phyloP scores from a whole-genome alignment of 2,113 vertebrate genomes.

The Panthera tigris region DNA sequence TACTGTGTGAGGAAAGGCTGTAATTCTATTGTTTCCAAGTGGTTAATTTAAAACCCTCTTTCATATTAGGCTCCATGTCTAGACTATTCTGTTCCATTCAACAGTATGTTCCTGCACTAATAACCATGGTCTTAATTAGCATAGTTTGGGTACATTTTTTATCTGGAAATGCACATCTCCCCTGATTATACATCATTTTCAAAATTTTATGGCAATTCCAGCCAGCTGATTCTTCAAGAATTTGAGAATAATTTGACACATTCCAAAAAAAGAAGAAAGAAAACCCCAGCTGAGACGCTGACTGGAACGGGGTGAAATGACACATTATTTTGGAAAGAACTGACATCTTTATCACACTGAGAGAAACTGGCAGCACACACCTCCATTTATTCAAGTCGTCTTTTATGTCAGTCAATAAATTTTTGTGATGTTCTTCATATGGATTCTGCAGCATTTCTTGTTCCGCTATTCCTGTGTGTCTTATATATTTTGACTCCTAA shows the following conservation, averaged over 20 bases:
- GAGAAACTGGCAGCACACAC: background rate
- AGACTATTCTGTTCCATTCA: conserved; percentile 7
- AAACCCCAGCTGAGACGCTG: conserved; percentile 34
- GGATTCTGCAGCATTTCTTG: conserved; percentile 39
- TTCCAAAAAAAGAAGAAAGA: conserved; percentile 39
- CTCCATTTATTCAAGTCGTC: background rate
- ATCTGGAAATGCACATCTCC: conserved; percentile 69
- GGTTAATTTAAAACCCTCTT: conserved; percentile 5
- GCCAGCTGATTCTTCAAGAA: conserved; percentile 60
- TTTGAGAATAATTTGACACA: conserved; percentile 68
- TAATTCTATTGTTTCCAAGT: conserved; percentile 16
- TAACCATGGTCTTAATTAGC: conserved; percentile 54
- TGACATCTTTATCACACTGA: conserved; percentile 1
- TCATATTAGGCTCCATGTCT: background rate
- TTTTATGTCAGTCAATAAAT: conserved; percentile 40
- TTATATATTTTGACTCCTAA: conserved; percentile 42
- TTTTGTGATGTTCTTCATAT: conserved; percentile 54
- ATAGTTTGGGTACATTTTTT: conserved; percentile 49
- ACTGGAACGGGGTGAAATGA: conserved; percentile 36
- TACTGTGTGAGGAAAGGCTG: background rate
- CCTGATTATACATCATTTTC: conserved; percentile 65
- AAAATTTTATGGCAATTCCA: conserved; percentile 68
- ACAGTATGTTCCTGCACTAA: background rate
- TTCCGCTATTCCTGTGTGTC: conserved; percentile 4
- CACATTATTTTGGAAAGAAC: conserved; percentile 37